phyloP scores from a whole-genome alignment of 2,797 vertebrate species.

The Enteromius fasciolatus region DNA sequence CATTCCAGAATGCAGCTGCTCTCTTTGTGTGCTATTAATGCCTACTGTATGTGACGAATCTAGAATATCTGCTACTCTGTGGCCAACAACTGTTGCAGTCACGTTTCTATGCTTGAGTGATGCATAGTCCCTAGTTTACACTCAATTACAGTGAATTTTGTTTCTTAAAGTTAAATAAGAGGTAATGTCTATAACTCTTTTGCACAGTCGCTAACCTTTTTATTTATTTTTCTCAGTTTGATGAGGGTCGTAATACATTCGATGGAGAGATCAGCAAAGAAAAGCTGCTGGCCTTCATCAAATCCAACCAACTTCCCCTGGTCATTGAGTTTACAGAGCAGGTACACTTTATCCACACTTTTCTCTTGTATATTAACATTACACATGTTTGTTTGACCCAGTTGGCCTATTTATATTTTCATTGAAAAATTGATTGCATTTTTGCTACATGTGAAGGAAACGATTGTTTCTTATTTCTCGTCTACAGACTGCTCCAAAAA shows the following conservation, averaged over 20 bases:
- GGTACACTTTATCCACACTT: conserved; percentile 72
- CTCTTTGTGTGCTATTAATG: not conserved
- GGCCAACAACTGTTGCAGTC: conserved; percentile 7
- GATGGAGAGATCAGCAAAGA: conserved; percentile 91
- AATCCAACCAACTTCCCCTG: conserved; percentile 92
- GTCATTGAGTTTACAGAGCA: conserved; percentile 99
- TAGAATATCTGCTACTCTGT: not conserved
- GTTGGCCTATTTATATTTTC: not conserved
- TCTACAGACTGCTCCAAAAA: conserved; percentile 93
- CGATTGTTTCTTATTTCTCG: not conserved
- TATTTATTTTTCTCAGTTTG: conserved; percentile 79
- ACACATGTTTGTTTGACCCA: not conserved
- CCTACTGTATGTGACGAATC: not conserved
- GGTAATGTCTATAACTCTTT: not conserved
- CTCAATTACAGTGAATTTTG: not conserved
- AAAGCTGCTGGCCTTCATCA: conserved; percentile 87
- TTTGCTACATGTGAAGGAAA: not conserved
- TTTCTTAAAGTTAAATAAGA: not conserved
- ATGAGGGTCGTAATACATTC: conserved; percentile 93
- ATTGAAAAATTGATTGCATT: not conserved
- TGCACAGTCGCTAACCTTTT: rapidly evolving
- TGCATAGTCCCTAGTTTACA: not conserved
- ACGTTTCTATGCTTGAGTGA: not conserved
- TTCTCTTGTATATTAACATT: not conserved
- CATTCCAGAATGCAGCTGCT: not conserved